Evolutionary conservation across 2,888 invertebrate species (phyloP), one percentile per base, ranked within the genome.

Genomic region (Leptinotarsa tumamoca): DNA sequence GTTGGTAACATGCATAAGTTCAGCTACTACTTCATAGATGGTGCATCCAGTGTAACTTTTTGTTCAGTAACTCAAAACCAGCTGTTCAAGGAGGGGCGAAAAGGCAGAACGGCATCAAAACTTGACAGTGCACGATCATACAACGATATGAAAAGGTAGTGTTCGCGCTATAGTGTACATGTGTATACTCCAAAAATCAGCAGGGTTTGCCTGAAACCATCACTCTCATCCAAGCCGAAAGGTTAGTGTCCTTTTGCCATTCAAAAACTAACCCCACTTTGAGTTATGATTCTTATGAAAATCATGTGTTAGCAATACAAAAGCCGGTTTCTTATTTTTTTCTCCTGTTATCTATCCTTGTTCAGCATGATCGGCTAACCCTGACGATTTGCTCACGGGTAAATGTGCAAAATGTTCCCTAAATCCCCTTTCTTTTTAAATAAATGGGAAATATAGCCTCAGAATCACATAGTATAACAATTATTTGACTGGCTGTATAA

Each of bases 41-140:
- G 68, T 75, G 72, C 66, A 13, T 4, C 0, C 17, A n/a, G 43
- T 18, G 17, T 23, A 5, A 17, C 56, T 52, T 49, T 17, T 51
- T 68, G 76, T 75, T 78, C 73, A 73, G 66, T 75, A 79, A 78
- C 73, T 77, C 80, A 81, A 79, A 76, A 82, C 80, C 83, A 84
- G 83, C 84, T 84, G 84, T 84, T 84, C 79, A 81, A 84, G 84
- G 84, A 84, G 84, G 85, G 85, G 84, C 84, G 80, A 82, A 81
- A 78, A 79, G 66, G 78, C 77, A 77, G 76, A 76, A 74, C 72
- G 75, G 74, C 78, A 78, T 77, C 80, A 54, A 76, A 81, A 80
- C 77, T 77, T 80, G 81, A 78, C 83, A 83, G 83, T 83, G 78
- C 77, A 80, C 79, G 79, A 79, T 80, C 78, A 79, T 76, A 82